A percentile compares a stretch with the other conserved stretches of the same genome.
Conservation (phyloP, 1,140 invertebrate species). For the Vanessa tameamea region DNA sequence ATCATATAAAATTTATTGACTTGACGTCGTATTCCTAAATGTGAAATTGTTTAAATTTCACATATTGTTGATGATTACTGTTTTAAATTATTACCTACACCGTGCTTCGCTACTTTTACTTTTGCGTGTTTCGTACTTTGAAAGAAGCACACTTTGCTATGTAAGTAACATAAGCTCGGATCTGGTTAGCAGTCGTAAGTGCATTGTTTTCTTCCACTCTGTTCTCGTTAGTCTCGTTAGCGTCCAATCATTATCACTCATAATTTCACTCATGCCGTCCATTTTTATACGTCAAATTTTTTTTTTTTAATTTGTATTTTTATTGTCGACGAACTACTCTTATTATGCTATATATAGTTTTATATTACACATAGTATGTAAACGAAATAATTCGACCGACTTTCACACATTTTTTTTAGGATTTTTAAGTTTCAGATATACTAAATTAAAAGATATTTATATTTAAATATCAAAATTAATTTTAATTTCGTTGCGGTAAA, state of each 20-base stretch:
- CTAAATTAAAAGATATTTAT: too few species aligned
- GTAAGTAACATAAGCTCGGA: not conserved
- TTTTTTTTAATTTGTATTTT: not conserved
- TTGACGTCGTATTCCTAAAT: not conserved
- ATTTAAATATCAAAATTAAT: not conserved
- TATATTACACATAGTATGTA: too few species aligned
- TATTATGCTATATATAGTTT: too few species aligned
- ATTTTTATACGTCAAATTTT: slow-evolving; percentile 20
- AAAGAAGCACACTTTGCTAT: not conserved
- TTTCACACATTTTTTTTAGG: too few species aligned
- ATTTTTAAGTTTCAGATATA: not conserved
- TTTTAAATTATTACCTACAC: too few species aligned
- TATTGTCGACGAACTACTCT: not conserved
- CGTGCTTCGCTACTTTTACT: too few species aligned
- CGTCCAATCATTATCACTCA: slow-evolving; percentile 48
- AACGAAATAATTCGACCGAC: too few species aligned
- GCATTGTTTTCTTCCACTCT: slow-evolving; percentile 23
- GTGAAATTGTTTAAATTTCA: too few species aligned
- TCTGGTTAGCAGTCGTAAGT: slow-evolving; percentile 9
- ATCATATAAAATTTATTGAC: not conserved
- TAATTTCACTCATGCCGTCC: slow-evolving; percentile 18
- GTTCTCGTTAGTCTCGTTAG: slow-evolving; percentile 51
- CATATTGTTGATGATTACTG: too few species aligned
- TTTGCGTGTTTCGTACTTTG: too few species aligned
- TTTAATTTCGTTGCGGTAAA: not conserved